These are phyloP conservation scores for Megaustenia siamemsis DNA, from an alignment of 2,888 invertebrate genomes.

Conservation along the genomic window DNA sequence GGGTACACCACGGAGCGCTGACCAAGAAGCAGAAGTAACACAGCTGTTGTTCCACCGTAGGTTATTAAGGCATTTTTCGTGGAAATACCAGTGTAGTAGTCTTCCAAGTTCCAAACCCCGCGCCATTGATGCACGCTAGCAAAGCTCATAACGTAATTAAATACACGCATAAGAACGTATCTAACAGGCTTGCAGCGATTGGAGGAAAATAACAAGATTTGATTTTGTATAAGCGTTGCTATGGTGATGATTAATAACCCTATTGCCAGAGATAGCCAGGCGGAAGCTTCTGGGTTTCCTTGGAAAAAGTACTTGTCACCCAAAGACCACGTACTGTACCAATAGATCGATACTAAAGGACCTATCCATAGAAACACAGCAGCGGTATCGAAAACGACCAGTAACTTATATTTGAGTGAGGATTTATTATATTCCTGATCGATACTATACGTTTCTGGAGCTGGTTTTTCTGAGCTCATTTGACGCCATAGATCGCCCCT, in stretches of 20 bases:
- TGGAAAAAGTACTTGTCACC: conserved; percentile 26
- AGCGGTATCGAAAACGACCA: background rate
- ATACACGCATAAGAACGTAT: conserved; percentile 20
- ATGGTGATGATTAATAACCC: background rate
- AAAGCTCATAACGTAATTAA: conserved; percentile 8
- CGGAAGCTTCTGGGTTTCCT: background rate
- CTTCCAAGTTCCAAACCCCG: conserved; percentile 22
- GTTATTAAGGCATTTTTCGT: background rate
- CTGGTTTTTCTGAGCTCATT: no score
- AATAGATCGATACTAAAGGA: conserved; percentile 17
- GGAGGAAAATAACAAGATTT: background rate
- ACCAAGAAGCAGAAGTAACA: background rate
- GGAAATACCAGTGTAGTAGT: conserved; percentile 23
- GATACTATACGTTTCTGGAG: background rate
- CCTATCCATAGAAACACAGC: conserved; percentile 16
- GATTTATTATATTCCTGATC: background rate
- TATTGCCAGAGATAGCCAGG: background rate
- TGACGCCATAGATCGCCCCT: background rate
- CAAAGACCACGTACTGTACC: conserved; percentile 34
- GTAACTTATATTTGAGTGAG: background rate
- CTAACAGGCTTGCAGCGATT: background rate
- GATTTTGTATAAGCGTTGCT: conserved; percentile 20
- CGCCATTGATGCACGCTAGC: conserved; percentile 32
- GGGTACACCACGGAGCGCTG: background rate
- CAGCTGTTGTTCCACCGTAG: background rate